Base-by-base conservation (phyloP, 2,113 vertebrate species). In the Bufo bufo region DNA sequence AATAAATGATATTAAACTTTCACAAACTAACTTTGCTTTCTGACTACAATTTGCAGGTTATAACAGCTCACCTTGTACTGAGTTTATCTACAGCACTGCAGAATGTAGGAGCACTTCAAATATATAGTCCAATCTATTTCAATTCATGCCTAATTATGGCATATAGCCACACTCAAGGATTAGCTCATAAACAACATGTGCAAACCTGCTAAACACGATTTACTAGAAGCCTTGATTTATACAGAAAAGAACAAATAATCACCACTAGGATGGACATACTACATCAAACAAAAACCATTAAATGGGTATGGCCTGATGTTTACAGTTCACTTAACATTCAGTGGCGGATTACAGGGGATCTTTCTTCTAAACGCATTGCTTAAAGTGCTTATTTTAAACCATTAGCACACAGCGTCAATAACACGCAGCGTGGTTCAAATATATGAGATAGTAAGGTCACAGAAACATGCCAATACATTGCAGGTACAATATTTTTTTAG, bases 91-190 rank as follows among this genome's bases (percentile, higher is more conserved):
- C 43, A n/a, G 77, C 66, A 33, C 63, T 56, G 49, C 8, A 80
- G 63, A 20, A 66, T 33, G 6, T 69, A 43, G 61, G n/a, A 77
- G 65, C 74, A 77, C 56, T 77, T 86, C 13, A 79, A 86, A 87
- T 80, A 87, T 80, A 87, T 80, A 71, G 85, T 54, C 56, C 75
- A 77, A 86, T 86, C 59, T 66, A 50, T 78, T 65, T 79, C 85
- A 86, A 86, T 52, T 78, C 58, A 86, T 78, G 45, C 72, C 74
- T 78, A 87, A 87, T 87, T 87, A 87, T 63, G 90, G 54, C 47
- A 84, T 85, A 89, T 80, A 90, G 80, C 83, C 83, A 86, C 58
- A 65, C 87, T 89, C 85, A 5, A 89, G 87, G 85, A 90, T 75
- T 43, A 74, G 0, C 47, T 75, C 90, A 85, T 79, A 23, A 54